Evolutionary conservation across 2,888 invertebrate species (phyloP).

Genomic region (Drosophila leonis): DNA sequence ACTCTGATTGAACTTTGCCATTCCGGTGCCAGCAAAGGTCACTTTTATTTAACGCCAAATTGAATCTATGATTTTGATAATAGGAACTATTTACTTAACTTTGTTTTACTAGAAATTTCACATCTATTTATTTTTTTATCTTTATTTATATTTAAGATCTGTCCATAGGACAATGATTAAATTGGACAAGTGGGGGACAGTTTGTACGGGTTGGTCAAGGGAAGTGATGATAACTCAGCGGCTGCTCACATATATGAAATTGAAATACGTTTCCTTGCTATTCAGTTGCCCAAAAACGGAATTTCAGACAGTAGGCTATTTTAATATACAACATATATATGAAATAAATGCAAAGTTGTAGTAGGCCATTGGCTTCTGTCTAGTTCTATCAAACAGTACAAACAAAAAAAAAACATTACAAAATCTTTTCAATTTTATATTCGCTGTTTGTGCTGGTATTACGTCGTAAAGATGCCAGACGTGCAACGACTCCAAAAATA

Average conservation of each 20-base stretch:
- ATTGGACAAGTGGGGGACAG: too few species aligned
- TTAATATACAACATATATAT: too few species aligned
- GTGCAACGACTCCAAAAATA: fast-evolving
- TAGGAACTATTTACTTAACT: neutral
- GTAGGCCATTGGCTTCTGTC: neutral
- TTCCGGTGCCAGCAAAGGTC: slow-evolving; percentile 9
- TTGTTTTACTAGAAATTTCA: neutral
- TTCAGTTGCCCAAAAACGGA: neutral
- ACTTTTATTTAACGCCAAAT: neutral
- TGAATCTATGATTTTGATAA: neutral
- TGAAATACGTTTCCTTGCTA: neutral
- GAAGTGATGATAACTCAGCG: too few species aligned
- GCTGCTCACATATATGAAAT: too few species aligned
- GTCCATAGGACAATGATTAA: too few species aligned
- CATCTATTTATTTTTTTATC: too few species aligned
- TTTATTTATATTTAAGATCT: too few species aligned
- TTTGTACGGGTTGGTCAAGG: too few species aligned
- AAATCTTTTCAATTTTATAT: neutral
- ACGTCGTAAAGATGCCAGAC: slow-evolving; percentile 11
- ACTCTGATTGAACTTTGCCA: slow-evolving; percentile 17
- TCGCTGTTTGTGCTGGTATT: neutral
- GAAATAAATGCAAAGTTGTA: too few species aligned
- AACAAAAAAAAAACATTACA: neutral
- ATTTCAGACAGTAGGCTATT: too few species aligned
- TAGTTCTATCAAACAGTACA: neutral